phyloP scores from a whole-genome alignment of 2,888 invertebrate genomes.

The Megamerina dolium region DNA sequence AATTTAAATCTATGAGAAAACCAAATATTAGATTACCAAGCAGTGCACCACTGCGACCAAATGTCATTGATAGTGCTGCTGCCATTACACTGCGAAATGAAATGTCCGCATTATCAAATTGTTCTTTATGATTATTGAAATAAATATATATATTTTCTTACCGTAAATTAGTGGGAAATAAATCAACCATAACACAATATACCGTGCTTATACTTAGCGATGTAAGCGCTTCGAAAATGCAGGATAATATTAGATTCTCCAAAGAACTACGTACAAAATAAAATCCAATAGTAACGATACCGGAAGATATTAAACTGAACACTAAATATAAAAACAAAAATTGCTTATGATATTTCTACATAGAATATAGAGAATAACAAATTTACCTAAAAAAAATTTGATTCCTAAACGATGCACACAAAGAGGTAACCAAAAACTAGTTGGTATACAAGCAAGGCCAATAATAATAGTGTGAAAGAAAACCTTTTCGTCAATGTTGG shows the following conservation, averaged over 20 bases:
- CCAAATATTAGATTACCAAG: conserved; percentile 72
- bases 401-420: conserved; percentile 74
- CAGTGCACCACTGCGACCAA: conserved; percentile 71
- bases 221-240: conserved; percentile 73
- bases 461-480: conserved; percentile 73
- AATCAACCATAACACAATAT: conserved; percentile 74
- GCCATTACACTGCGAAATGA: conserved; percentile 72
- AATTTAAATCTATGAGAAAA: conserved; percentile 73
- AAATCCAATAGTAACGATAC: conserved; percentile 65
- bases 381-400: conserved; percentile 76
- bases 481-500: conserved; percentile 61
- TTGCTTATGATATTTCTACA: no score
- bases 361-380: no score
- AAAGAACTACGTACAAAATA: conserved; percentile 67
- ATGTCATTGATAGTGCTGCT: conserved; percentile 70
- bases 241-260: conserved; percentile 68
- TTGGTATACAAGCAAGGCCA: conserved; percentile 73
- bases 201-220: conserved; percentile 74
- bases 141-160: no score
- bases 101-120: no score
- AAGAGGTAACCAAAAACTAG: conserved; percentile 70
- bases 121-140: no score
- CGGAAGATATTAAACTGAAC: conserved; percentile 68
- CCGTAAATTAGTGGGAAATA: conserved; percentile 79
- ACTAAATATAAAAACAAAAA: conserved; percentile 50